These are phyloP conservation scores for Alexandromys fortis DNA, from an alignment of 2,113 vertebrate genomes.

Conservation along the genomic window DNA sequence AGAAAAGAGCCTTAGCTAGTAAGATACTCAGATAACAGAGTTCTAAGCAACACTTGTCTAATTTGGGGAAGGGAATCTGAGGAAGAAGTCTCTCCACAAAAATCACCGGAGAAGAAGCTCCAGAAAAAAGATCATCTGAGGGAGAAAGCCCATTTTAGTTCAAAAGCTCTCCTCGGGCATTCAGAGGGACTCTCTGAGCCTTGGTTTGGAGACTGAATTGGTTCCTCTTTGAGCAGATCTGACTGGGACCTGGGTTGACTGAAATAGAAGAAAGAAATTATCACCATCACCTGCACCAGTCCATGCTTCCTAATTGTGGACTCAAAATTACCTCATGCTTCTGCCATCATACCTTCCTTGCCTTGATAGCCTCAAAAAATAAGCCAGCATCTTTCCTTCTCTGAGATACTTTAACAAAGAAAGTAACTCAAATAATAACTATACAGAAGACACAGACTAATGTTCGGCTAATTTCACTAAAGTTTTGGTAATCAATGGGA, in stretches of 20 bases:
- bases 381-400: not conserved
- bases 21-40: not conserved
- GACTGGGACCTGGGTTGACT: not conserved
- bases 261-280: not conserved
- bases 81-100: not conserved
- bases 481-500: not conserved
- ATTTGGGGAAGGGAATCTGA: not conserved
- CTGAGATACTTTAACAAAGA: not conserved
- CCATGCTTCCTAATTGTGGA: not conserved
- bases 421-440: not conserved
- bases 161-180: not conserved
- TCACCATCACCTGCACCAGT: too few species aligned
- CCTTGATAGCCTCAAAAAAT: not conserved
- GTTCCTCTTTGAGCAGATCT: not conserved
- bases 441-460: not conserved
- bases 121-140: not conserved
- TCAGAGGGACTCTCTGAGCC: not conserved
- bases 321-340: not conserved
- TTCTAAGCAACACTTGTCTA: not conserved
- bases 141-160: not conserved
- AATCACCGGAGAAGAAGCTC: not conserved
- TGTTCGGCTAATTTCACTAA: not conserved
- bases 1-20: not conserved
- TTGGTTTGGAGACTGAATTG: not conserved
- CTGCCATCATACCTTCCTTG: not conserved